Evolutionary conservation across 2,888 invertebrate species (phyloP).

Genomic region (Drosophila siamana): DNA sequence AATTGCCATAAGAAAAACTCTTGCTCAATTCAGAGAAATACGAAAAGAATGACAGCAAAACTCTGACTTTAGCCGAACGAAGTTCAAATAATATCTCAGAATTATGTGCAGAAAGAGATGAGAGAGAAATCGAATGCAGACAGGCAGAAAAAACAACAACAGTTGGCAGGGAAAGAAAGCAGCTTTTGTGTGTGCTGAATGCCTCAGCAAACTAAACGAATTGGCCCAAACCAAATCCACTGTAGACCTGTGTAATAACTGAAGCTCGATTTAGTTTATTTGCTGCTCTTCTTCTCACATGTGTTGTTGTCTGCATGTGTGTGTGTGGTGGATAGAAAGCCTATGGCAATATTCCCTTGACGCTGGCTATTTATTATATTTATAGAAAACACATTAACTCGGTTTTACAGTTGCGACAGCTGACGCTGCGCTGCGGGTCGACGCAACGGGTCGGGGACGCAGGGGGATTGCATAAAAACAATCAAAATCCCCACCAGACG

Average conservation of each 20-base stretch:
- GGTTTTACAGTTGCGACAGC: conserved; percentile 48
- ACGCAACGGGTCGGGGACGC: neutral
- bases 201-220: conserved; percentile 1
- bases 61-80: neutral
- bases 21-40: too few species aligned
- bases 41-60: neutral
- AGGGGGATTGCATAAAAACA: conserved; percentile 49
- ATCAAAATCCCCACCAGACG: conserved; percentile 57
- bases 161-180: neutral
- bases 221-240: conserved; percentile 13
- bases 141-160: neutral
- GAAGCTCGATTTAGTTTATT: conserved; percentile 48
- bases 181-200: conserved; percentile 1
- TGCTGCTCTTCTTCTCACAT: too few species aligned
- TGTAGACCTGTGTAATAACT: conserved; percentile 44
- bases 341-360: conserved; percentile 45
- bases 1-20: too few species aligned
- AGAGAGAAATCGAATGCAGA: neutral
- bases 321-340: conserved; percentile 8
- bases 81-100: neutral
- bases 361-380: conserved; percentile 59
- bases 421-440: conserved; percentile 2
- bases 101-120: neutral
- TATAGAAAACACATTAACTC: conserved; percentile 74
- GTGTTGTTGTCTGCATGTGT: neutral